Percentiles rank a stretch among this genome's conserved stretches.
phyloP scores from a whole-genome alignment of 2,797 vertebrate genomes.

The Emydoidea blandingii region DNA sequence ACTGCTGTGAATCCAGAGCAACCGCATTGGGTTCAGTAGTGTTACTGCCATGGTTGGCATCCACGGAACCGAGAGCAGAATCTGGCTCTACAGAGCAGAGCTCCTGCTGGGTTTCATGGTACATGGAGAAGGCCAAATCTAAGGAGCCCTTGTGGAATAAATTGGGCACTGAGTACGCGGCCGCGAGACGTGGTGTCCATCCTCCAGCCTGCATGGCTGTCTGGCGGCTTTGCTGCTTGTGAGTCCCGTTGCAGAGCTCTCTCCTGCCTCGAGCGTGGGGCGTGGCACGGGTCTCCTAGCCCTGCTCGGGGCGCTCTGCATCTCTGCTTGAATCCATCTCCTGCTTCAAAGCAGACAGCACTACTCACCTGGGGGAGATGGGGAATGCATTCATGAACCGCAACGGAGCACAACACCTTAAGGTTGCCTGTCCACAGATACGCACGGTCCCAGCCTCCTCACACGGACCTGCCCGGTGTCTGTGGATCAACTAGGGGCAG shows the following conservation, averaged over 20 bases:
- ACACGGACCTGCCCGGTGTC: neutral
- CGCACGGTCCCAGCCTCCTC: neutral
- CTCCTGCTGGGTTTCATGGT: neutral
- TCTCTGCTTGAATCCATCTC: neutral
- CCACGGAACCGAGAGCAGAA: neutral
- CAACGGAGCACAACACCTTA: neutral
- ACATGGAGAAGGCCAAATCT: neutral
- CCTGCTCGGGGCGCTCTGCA: accelerated
- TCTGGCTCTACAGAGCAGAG: neutral
- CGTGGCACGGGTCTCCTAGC: no score
- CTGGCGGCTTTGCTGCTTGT: neutral
- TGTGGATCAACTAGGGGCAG: neutral
- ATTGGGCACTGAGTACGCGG: neutral
- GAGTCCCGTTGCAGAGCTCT: neutral
- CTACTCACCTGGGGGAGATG: accelerated
- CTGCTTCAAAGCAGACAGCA: neutral
- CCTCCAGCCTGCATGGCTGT: neutral
- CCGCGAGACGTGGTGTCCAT: neutral
- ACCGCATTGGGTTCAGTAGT: neutral
- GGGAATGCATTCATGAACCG: neutral
- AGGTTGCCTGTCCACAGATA: neutral
- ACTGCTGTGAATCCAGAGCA: neutral
- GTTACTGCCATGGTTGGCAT: neutral
- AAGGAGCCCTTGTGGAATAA: neutral
- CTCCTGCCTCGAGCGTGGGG: neutral